Percentiles rank a stretch among this genome's conserved stretches.
Evolutionary conservation across 2,797 vertebrate genomes (phyloP).

Genomic region (Gymnothorax reevesii): DNA sequence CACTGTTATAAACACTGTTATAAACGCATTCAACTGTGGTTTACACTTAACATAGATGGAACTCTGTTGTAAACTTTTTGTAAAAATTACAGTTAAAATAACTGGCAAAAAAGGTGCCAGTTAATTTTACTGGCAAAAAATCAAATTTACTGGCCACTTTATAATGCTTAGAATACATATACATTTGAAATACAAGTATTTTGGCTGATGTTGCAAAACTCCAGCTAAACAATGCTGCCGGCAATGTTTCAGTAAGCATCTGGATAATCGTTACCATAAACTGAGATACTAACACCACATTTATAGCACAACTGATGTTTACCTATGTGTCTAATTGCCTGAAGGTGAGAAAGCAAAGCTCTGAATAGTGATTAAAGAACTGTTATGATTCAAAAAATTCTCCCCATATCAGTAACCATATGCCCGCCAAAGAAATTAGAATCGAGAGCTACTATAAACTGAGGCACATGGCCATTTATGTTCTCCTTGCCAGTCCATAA

Average conservation of each 20-base stretch:
- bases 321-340: not conserved
- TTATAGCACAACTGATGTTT: not conserved
- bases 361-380: not conserved
- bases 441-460: not conserved
- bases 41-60: too few species aligned
- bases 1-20: not conserved
- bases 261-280: not conserved
- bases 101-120: too few species aligned
- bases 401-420: not conserved
- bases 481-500: not conserved
- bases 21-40: too few species aligned
- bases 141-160: too few species aligned
- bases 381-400: not conserved
- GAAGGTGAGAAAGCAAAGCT: not conserved
- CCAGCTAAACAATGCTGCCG: not conserved
- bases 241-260: not conserved
- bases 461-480: not conserved
- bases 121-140: too few species aligned
- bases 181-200: not conserved
- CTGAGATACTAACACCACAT: not conserved
- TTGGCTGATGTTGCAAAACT: constrained; percentile 10
- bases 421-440: not conserved
- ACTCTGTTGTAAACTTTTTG: too few species aligned
- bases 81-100: too few species aligned
- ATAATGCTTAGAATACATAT: not conserved